Evolutionary conservation across 2,888 invertebrate genomes (phyloP), one percentile per base, ranked within the genome.

Genomic region (Uropetala carovei): DNA sequence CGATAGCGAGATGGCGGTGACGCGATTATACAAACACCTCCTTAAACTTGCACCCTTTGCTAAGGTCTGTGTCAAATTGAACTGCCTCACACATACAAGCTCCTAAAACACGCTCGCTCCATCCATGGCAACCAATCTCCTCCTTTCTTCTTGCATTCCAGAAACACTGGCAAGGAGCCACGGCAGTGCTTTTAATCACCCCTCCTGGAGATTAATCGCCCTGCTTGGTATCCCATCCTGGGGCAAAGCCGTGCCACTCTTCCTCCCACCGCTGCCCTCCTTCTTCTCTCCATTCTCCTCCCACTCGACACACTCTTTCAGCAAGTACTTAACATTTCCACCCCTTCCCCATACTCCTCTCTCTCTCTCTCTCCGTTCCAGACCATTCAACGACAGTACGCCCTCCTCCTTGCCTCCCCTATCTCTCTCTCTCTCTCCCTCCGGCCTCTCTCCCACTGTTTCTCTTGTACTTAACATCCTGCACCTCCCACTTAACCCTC

Each of bases 101-200:
- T 75, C n/a, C 75, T 43, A n/a, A 75, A 75, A 75, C 75, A 75
- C n/a, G 75, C 10, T 75, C 75, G n/a, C 75, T 64, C 11, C 30
- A 82, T 82, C 27, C 82, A 30, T 30, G 60, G 59, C 58, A 60
- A 10, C 64, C 64, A 64, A 89, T 89, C 64, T 89, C 64, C 60
- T 27, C 30, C 22, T 58, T 58, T n/a, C 58, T 59, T 14, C 58
- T 13, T 30, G 9, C 86, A 18, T 60, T 59, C 59, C 60, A 59
- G 89, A 89, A 89, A 89, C 89, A 89, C 89, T 89, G 89, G 89
- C 89, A 64, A 89, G 68, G 89, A 89, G 89, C 89, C 89, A 89
- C 43, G 89, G 64, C 89, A 43, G 89, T 89, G 89, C 89, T 89
- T 89, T 89, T 68, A 89, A 68, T 89, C 89, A 89, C 89, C 64